phyloP scores from a whole-genome alignment of 2,888 invertebrate genomes.

The Nomada fabriciana region DNA sequence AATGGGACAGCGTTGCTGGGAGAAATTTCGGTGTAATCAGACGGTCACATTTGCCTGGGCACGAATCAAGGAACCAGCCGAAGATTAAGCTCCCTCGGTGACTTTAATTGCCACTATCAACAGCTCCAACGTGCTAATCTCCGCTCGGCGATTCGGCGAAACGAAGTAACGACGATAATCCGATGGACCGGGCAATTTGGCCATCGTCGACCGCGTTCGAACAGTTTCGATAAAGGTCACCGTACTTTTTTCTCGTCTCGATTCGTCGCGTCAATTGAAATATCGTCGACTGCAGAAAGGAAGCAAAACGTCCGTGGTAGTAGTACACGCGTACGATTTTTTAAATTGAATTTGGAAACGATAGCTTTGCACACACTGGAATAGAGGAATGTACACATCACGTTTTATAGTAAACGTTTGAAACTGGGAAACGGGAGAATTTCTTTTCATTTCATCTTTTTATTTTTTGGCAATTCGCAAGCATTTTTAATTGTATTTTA shows the following conservation, averaged over 20 bases:
- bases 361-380: too few relatives aligned
- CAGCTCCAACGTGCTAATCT: conserved; percentile 69
- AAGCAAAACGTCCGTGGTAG: too few relatives aligned
- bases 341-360: too few relatives aligned
- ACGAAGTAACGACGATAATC: conserved; percentile 61
- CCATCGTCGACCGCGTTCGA: conserved; percentile 32
- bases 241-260: conserved; percentile 8
- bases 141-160: conserved; percentile 74
- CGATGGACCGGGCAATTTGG: conserved; percentile 55
- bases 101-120: conserved; percentile 62
- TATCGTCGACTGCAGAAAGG: not conserved
- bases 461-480: too few relatives aligned
- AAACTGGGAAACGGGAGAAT: not conserved
- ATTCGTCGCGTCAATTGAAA: not conserved
- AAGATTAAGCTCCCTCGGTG: conserved; percentile 48
- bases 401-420: not conserved
- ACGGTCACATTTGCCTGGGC: conserved; percentile 8
- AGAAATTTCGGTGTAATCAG: conserved; percentile 10
- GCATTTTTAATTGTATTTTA: too few relatives aligned
- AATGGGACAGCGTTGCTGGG: not conserved
- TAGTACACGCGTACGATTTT: too few relatives aligned
- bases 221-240: conserved; percentile 35
- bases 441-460: not conserved
- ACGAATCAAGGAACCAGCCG: conserved; percentile 16
- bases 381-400: too few relatives aligned